Percentiles rank a stretch among this genome's conserved stretches.
These are phyloP conservation scores for Pyrrhia umbra DNA, from an alignment of 2,888 invertebrate species.

Conservation along the genomic window DNA sequence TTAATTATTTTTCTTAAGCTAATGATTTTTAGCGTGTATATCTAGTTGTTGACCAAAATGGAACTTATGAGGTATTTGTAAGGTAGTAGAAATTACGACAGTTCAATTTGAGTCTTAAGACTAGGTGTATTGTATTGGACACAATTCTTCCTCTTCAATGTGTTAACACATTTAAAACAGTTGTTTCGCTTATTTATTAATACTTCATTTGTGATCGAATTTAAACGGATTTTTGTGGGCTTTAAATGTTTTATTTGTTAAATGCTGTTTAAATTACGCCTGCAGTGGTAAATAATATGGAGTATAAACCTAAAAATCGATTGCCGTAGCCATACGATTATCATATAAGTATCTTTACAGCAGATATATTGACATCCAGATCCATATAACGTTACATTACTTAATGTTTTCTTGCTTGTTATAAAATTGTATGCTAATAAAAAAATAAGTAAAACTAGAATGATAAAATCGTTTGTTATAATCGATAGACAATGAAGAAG, in stretches of 20 bases:
- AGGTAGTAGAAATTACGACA: constrained; percentile 66
- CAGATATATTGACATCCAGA: constrained; percentile 3
- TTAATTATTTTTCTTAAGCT: constrained; percentile 53
- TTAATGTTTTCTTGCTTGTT: constrained; percentile 52
- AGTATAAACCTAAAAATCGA: neutral
- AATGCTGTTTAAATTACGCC: constrained; percentile 9
- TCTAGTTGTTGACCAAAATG: constrained; percentile 78
- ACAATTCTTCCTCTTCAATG: constrained; percentile 15
- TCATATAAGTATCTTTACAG: constrained; percentile 20
- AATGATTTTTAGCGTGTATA: constrained; percentile 56
- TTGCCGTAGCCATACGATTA: constrained; percentile 3
- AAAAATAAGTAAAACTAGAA: constrained; percentile 4
- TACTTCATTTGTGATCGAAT: constrained; percentile 14
- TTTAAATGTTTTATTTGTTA: constrained; percentile 16
- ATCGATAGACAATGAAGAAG: constrained; percentile 43
- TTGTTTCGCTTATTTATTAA: constrained; percentile 18
- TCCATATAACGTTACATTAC: constrained; percentile 25
- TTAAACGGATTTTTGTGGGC: constrained; percentile 10
- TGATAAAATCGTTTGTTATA: constrained; percentile 51
- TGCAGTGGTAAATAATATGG: neutral
- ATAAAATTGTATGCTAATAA: constrained; percentile 42
- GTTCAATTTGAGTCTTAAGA: constrained; percentile 48
- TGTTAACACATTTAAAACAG: constrained; percentile 2
- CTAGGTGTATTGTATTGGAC: constrained; percentile 34
- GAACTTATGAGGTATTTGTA: constrained; percentile 78